Evolutionary conservation across 2,113 vertebrate genomes (phyloP), one percentile per base, ranked within the genome.

Genomic region (Atrichornis clamosus): DNA sequence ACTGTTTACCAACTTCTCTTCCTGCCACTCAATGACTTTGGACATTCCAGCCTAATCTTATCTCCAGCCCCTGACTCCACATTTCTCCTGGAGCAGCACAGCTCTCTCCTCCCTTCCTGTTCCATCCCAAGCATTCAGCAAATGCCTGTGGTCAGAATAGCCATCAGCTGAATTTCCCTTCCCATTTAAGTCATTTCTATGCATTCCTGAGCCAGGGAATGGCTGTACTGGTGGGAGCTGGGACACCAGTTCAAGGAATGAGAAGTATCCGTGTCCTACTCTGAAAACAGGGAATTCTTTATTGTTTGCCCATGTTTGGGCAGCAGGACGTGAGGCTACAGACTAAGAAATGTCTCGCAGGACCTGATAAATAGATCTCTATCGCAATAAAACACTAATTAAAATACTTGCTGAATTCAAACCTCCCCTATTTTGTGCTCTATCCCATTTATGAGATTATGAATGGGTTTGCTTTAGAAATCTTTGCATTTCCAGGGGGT

Each of bases 11-110:
- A 28, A 0, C 33, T 64, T 73, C 30, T 53, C 53, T 44, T 58
- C 11, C 88, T 94, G 85, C 59, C 82, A 50, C 82, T 65, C 50
- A 33, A 70, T 17, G 50, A 68, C 70, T 93, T 58, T 10, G 73
- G 88, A 81, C 90, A 92, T 93, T 95, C 95, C 90, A 74, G 68
- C 27, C 83, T 47, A 90, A 93, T 93, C 90, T 95, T 88, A 93
- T 93, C 95, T 80, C 4, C 72, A 77, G 76, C 12, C 59, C 90
- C 88, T 30, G 72, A 60, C 59, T 92, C 30, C 83, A 27, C 33
- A 9, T 42, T 65, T 85, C 90, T 67, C 82, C 27, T 11, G 21
- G 13, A 86, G 75, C 67, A 77, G 70, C 8, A 11, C 19, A 44
- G 63, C 30, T 9, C 60, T 60, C 49, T 70, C 44, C 60, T 84